phyloP scores from a whole-genome alignment of 2,888 invertebrate genomes.

The Loripinus fragilis region DNA sequence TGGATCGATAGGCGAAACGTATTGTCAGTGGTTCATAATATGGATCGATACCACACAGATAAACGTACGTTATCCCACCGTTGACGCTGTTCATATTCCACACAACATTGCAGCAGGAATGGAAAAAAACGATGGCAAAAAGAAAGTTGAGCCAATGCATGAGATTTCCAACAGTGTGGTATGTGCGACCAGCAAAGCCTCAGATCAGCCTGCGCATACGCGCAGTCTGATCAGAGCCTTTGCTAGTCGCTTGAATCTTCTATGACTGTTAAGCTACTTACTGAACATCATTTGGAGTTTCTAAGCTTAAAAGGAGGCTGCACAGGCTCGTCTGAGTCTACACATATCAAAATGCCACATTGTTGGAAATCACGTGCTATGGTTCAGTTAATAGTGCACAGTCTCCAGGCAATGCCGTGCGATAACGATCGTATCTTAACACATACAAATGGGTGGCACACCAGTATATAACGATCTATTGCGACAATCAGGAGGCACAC shows the following conservation, averaged over 20 bases:
- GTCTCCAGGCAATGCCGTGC: constrained; percentile 31
- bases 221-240: no score
- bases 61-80: constrained; percentile 32
- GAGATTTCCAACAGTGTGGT: no score
- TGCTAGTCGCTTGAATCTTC: no score
- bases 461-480: constrained; percentile 50
- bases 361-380: no score
- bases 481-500: constrained; percentile 50
- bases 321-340: no score
- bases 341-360: no score
- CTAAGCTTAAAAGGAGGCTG: no score
- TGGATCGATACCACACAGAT: constrained; percentile 47
- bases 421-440: constrained; percentile 43
- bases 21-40: constrained; percentile 19
- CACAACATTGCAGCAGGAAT: constrained; percentile 54
- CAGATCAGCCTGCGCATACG: no score
- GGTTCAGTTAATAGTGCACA: constrained; percentile 40
- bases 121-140: constrained; percentile 40
- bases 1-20: constrained; percentile 38
- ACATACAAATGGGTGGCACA: constrained; percentile 44
- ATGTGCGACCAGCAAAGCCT: no score
- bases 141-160: no score
- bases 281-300: no score
- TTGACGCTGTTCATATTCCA: constrained; percentile 39
- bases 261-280: no score